Conservation (phyloP, 2,888 invertebrate genomes). For the Polyommatus icarus region DNA sequence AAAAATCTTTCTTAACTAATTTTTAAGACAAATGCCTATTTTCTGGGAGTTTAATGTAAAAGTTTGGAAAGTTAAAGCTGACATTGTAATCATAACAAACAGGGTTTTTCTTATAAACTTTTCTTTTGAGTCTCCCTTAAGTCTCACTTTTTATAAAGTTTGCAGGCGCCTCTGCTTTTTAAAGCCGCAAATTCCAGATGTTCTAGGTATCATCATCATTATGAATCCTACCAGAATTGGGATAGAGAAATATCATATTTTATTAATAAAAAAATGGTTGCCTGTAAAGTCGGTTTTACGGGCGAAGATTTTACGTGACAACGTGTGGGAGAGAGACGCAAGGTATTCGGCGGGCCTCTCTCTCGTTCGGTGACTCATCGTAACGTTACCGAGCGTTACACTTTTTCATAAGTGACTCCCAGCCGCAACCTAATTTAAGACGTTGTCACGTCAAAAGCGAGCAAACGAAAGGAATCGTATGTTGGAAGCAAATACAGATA, state of each 20-base stretch:
- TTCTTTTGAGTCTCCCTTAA: not conserved
- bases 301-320: no score
- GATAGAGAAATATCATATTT: not conserved
- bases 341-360: no score
- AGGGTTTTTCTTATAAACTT: not conserved
- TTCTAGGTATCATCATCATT: not conserved
- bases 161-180: not conserved
- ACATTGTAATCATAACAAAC: constrained; percentile 13
- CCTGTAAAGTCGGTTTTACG: no score
- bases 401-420: no score
- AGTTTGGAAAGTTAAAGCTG: not conserved
- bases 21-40: not conserved
- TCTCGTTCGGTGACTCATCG: no score
- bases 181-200: not conserved
- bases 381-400: no score
- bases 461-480: no score
- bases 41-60: not conserved
- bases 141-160: not conserved
- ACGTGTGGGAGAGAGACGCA: no score
- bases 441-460: no score
- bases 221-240: not conserved
- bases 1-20: not conserved
- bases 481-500: no score
- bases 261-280: no score
- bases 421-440: no score